A percentile compares a stretch with the other conserved stretches of the same genome.
phyloP scores from a whole-genome alignment of 2,888 invertebrate species.

The Tanytarsus gracilentus region DNA sequence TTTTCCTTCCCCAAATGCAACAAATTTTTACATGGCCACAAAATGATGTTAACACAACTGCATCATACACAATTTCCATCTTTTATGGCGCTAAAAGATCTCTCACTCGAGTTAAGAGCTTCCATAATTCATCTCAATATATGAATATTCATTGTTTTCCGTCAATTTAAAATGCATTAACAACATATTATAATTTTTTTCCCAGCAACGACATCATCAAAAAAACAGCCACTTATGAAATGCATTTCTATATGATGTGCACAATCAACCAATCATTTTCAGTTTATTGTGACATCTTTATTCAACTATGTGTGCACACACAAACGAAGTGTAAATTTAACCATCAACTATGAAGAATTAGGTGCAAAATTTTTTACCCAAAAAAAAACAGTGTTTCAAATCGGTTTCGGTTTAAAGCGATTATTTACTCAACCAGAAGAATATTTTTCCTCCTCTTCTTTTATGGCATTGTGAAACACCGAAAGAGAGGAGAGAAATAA shows the following conservation, averaged over 20 bases:
- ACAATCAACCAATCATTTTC: neutral
- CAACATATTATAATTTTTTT: neutral
- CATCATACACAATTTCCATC: neutral
- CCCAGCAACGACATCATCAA: neutral
- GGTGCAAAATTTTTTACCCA: conserved; percentile 18
- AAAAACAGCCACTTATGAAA: too few species aligned
- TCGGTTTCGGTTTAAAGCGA: conserved; percentile 21
- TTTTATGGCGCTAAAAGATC: neutral
- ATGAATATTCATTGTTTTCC: conserved; percentile 14
- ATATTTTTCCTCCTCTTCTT: neutral
- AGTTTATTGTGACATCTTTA: neutral
- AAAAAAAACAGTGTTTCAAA: neutral
- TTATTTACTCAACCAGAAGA: conserved; percentile 24
- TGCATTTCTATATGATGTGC: too few species aligned
- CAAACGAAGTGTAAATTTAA: conserved; percentile 11
- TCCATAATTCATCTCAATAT: neutral
- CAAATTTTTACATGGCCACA: too few species aligned
- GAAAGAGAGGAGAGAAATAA: conserved; percentile 11
- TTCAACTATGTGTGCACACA: neutral
- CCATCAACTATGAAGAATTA: conserved; percentile 12
- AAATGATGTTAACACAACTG: too few species aligned
- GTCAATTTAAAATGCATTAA: conserved; percentile 15
- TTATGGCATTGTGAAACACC: conserved; percentile 23
- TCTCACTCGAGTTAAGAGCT: too few species aligned
- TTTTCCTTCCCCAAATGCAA: too few species aligned